Percentiles rank a stretch among this genome's conserved stretches.
These are phyloP conservation scores for Boloria euphrosyne DNA, from an alignment of 2,888 invertebrate genomes.

Conservation along the genomic window DNA sequence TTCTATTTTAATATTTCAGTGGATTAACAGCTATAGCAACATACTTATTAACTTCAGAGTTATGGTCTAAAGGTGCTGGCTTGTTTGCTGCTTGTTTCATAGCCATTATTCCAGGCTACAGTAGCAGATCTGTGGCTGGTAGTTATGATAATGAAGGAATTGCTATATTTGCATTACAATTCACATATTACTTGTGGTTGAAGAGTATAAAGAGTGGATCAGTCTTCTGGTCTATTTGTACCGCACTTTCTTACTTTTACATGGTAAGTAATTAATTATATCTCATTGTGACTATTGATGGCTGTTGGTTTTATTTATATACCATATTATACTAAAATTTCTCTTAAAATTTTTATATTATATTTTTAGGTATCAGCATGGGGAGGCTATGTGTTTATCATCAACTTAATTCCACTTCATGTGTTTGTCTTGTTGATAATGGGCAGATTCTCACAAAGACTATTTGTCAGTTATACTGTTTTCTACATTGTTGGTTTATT, in stretches of 20 bases:
- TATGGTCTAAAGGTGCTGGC: slow-evolving; percentile 98
- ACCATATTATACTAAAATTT: neutral
- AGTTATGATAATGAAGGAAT: slow-evolving; percentile 99
- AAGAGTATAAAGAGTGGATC: slow-evolving; percentile 99
- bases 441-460: slow-evolving; percentile 95
- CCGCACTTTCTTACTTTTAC: slow-evolving; percentile 98
- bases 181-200: slow-evolving; percentile 99
- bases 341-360: slow-evolving; percentile 20
- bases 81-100: slow-evolving; percentile 99
- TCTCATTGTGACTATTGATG: neutral
- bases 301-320: neutral
- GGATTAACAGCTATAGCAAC: slow-evolving; percentile 99
- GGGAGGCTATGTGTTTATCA: slow-evolving; percentile 99
- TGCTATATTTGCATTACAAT: slow-evolving; percentile 99
- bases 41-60: slow-evolving; percentile 97
- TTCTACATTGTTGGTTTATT: slow-evolving; percentile 98
- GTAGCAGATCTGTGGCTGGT: slow-evolving; percentile 99
- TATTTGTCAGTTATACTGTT: slow-evolving; percentile 97
- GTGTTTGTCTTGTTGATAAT: slow-evolving; percentile 96
- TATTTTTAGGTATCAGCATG: slow-evolving; percentile 94
- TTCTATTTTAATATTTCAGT: slow-evolving; percentile 81
- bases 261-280: slow-evolving; percentile 89
- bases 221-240: slow-evolving; percentile 96
- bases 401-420: slow-evolving; percentile 98
- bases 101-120: slow-evolving; percentile 99